phyloP scores from a whole-genome alignment of 2,888 invertebrate species.

The Drosophila monieri region DNA sequence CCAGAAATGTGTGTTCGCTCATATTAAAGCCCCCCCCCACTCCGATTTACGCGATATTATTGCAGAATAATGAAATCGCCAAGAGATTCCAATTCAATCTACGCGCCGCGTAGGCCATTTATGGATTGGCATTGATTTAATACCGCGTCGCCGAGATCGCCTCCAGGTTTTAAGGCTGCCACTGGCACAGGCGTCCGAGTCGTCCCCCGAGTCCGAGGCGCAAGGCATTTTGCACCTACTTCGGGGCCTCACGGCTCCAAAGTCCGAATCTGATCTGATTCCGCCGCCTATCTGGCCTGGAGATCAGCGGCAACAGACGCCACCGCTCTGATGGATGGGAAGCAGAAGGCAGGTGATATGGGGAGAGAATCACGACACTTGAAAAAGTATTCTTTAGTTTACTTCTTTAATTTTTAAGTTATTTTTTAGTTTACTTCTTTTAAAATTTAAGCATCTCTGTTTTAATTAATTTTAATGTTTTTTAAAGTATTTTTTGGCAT shows the following conservation, averaged over 20 bases:
- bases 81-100: slow-evolving; percentile 71
- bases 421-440: too few species aligned
- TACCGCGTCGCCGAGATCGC: slow-evolving; percentile 58
- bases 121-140: slow-evolving; percentile 80
- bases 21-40: slow-evolving; percentile 20
- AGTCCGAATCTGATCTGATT: slow-evolving; percentile 77
- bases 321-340: slow-evolving; percentile 36
- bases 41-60: slow-evolving; percentile 65
- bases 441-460: neutral
- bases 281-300: slow-evolving; percentile 67
- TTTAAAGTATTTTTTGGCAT: too few species aligned
- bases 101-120: slow-evolving; percentile 69
- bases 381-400: neutral
- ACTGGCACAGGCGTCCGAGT: slow-evolving; percentile 43
- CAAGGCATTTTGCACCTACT: slow-evolving; percentile 81
- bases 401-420: too few species aligned
- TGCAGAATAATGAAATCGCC: slow-evolving; percentile 75
- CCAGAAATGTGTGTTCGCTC: slow-evolving; percentile 35
- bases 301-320: slow-evolving; percentile 61
- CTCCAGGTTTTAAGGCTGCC: slow-evolving; percentile 26
- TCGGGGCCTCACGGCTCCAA: slow-evolving; percentile 47
- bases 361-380: slow-evolving; percentile 5
- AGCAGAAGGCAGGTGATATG: slow-evolving; percentile 5
- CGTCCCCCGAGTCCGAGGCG: slow-evolving; percentile 80
- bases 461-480: too few species aligned